Evolutionary conservation across 2,888 invertebrate genomes (phyloP).

Genomic region (Artemia sp.): DNA sequence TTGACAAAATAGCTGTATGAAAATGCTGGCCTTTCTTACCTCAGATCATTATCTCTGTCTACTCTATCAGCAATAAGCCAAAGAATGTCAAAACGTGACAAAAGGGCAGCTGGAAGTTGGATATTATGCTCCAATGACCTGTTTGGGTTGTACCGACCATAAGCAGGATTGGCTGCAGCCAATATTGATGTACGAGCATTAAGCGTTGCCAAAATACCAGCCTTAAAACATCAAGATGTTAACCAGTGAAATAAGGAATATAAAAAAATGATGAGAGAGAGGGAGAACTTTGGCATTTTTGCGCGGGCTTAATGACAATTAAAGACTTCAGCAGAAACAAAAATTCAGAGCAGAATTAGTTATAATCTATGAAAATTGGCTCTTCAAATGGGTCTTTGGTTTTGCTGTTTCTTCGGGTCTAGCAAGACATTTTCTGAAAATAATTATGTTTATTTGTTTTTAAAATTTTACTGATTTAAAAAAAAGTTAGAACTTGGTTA

Average conservation of each 20-base stretch:
- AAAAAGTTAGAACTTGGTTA: no score
- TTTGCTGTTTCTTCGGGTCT: no score
- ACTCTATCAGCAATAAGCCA: slow-evolving; percentile 79
- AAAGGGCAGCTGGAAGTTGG: slow-evolving; percentile 85
- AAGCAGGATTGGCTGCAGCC: slow-evolving; percentile 97
- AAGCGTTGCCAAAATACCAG: slow-evolving; percentile 93
- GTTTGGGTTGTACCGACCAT: slow-evolving; percentile 91
- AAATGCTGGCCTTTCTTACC: slow-evolving; percentile 30
- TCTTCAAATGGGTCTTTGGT: no score
- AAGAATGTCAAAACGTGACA: slow-evolving; percentile 86
- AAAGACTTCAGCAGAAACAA: no score
- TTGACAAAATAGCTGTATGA: no score
- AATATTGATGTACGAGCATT: slow-evolving; percentile 94
- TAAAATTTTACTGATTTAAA: no score
- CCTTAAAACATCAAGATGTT: slow-evolving; percentile 38
- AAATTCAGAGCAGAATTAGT: no score
- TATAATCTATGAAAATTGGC: no score
- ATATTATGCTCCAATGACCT: slow-evolving; percentile 91
- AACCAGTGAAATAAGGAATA: slow-evolving; percentile 16
- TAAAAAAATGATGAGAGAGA: background rate
- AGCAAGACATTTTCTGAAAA: no score
- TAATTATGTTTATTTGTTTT: no score
- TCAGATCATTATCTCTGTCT: slow-evolving; percentile 47
- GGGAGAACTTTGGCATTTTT: no score
- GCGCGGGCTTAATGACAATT: no score